Percentiles rank a stretch among this genome's conserved stretches.
Conservation (phyloP, 1,140 invertebrate species). For the Akabosia matsudoensis region DNA sequence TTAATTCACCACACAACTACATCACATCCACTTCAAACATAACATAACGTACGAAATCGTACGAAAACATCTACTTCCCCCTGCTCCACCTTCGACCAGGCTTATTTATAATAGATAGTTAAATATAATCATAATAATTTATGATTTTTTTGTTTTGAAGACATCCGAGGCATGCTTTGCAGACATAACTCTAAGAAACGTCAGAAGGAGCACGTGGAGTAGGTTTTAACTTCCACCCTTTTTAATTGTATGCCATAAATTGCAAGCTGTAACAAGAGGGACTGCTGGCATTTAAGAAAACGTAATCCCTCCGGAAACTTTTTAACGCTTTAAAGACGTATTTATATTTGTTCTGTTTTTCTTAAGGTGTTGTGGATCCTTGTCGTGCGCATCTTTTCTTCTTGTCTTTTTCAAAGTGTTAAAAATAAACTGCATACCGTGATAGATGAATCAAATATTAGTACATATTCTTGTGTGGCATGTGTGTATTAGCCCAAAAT, state of each 20-base stretch:
- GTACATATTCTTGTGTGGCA: background rate
- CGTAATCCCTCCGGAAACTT: no score
- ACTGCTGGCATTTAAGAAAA: background rate
- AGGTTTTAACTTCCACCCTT: slow-evolving; percentile 10
- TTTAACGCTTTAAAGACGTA: no score
- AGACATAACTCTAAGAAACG: slow-evolving; percentile 8
- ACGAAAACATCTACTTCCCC: background rate
- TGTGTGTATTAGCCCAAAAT: no score
- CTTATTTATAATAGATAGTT: background rate
- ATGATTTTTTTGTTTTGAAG: slow-evolving; percentile 1
- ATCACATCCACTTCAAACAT: no score
- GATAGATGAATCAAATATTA: background rate
- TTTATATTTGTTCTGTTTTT: no score
- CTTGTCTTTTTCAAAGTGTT: background rate
- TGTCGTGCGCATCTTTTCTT: no score
- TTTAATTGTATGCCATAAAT: slow-evolving; percentile 16
- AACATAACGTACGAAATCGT: no score
- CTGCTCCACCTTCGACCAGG: background rate
- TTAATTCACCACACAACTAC: no score
- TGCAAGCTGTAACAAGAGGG: background rate
- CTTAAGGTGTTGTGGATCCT: no score
- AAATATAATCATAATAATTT: slow-evolving; percentile 14
- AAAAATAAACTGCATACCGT: background rate
- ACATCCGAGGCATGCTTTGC: background rate
- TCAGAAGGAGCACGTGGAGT: slow-evolving; percentile 4